phyloP scores from a whole-genome alignment of 2,797 vertebrate species.

The Channallabes apus region DNA sequence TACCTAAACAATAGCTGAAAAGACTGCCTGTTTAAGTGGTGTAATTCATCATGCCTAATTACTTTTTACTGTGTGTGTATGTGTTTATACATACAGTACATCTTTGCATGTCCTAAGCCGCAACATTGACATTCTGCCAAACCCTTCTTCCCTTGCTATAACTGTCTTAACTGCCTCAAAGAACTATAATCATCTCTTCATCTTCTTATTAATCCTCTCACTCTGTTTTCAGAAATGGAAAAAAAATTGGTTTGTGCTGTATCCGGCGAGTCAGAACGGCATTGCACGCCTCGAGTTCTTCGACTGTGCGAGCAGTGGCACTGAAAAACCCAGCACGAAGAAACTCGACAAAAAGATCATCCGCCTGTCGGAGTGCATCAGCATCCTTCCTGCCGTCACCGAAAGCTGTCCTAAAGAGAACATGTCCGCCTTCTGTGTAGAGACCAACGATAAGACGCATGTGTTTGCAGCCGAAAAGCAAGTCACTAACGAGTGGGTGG shows the following conservation, averaged over 20 bases:
- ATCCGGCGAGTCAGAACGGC: slow-evolving; percentile 90
- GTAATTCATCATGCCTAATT: background rate
- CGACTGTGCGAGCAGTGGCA: slow-evolving; percentile 71
- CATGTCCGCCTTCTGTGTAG: slow-evolving; percentile 86
- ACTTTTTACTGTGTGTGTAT: background rate
- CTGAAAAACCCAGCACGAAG: slow-evolving; percentile 76
- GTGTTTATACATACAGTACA: background rate
- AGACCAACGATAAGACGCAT: slow-evolving; percentile 87
- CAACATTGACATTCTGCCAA: background rate
- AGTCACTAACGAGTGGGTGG: slow-evolving; percentile 84
- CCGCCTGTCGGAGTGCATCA: slow-evolving; percentile 89
- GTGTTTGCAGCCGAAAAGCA: slow-evolving; percentile 84
- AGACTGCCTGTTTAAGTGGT: background rate
- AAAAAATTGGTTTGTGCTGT: slow-evolving; percentile 92
- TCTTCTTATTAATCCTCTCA: background rate
- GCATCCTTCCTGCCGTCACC: slow-evolving; percentile 79
- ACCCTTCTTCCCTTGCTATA: background rate
- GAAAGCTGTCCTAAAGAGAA: slow-evolving; percentile 86
- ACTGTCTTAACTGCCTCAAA: slow-evolving; percentile 14
- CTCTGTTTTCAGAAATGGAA: slow-evolving; percentile 85
- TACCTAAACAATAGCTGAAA: background rate
- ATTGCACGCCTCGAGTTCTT: slow-evolving; percentile 94
- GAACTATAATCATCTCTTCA: background rate
- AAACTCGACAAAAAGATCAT: slow-evolving; percentile 91
- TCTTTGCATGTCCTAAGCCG: background rate